Base-by-base conservation (phyloP, 2,113 vertebrate genomes). In the Nettapus auritus region DNA sequence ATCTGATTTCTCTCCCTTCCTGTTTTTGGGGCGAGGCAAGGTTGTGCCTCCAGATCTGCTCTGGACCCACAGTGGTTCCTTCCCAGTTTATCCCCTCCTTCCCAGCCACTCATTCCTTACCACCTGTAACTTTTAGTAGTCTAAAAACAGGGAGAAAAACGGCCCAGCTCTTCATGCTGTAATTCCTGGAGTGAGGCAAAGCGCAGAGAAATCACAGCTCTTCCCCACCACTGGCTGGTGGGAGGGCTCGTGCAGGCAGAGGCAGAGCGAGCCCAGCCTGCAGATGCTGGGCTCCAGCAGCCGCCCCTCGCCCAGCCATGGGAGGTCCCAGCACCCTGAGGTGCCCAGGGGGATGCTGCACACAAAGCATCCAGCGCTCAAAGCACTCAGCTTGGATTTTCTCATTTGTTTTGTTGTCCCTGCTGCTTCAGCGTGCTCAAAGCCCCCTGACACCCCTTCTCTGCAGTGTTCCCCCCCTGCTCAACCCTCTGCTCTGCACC, bases 1-100 rank as follows among this genome's bases (percentile, higher is more conserved):
- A 95, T 93, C 93, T 96, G 94, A 96, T 86, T 90, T 84, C 38
- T 53, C 12, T 93, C 80, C 69, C 93, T 96, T 94, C 94, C 93
- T 13, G 4, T 94, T 95, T 95, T 46, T 86, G 83, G 86, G 55
- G 44, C 76, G 57, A 84, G 36, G 20, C 23, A 59, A 76, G 74
- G 57, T 69, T 92, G 40, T 67, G 3, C 36, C 48, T 90, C 70
- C 0, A 1, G 71, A 46, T 56, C 66, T 78, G 57, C 62, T 78
- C 74, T 1, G 0, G 18, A 55, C 63, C 48, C 29, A 3, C 13
- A 63, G 42, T 2, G 1, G 8, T 83, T 88, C 64, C 31, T 34
- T 80, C 29, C 18, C 50, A 23, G 22, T 74, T 38, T 86, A 25
- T 73, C 6, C 21, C 13, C 8, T 0, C 9, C 8, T 53, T 28